Percentiles rank a stretch among this genome's conserved stretches.
Evolutionary conservation across 2,888 invertebrate genomes (phyloP).

Genomic region (Xestobium rufovillosum): DNA sequence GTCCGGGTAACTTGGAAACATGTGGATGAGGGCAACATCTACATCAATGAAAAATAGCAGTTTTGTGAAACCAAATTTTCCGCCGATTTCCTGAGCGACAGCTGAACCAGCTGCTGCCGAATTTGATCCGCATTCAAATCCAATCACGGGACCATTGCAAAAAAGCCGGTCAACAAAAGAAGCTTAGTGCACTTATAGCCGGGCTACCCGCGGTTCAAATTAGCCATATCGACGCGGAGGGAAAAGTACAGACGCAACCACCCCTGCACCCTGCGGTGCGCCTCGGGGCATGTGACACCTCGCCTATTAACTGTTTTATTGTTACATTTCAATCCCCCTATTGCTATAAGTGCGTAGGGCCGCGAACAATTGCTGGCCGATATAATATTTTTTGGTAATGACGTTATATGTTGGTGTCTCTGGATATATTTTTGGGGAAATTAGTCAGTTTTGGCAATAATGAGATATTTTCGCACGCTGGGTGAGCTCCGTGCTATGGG

Average conservation of each 20-base stretch:
- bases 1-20: too few species aligned
- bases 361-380: constrained; percentile 29
- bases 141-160: constrained; percentile 39
- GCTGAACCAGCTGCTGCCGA: constrained; percentile 24
- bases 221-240: constrained; percentile 42
- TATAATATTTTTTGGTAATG: constrained; percentile 39
- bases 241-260: too few species aligned
- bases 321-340: constrained; percentile 42
- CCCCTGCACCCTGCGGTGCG: constrained; percentile 36
- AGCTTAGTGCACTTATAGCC: constrained; percentile 37
- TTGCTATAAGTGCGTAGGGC: constrained; percentile 27
- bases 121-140: constrained; percentile 42
- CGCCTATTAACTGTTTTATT: constrained; percentile 46
- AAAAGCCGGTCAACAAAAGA: constrained; percentile 36
- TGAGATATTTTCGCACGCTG: constrained; percentile 34
- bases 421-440: constrained; percentile 27
- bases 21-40: too few species aligned
- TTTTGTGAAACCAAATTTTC: too few species aligned
- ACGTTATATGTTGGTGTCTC: constrained; percentile 34
- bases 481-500: too few species aligned
- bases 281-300: constrained; percentile 43
- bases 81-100: too few species aligned
- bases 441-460: constrained; percentile 31
- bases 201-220: constrained; percentile 45
- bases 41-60: too few species aligned